These are phyloP conservation scores for Cataglyphis livida DNA, from an alignment of 2,888 invertebrate species.

Conservation along the genomic window DNA sequence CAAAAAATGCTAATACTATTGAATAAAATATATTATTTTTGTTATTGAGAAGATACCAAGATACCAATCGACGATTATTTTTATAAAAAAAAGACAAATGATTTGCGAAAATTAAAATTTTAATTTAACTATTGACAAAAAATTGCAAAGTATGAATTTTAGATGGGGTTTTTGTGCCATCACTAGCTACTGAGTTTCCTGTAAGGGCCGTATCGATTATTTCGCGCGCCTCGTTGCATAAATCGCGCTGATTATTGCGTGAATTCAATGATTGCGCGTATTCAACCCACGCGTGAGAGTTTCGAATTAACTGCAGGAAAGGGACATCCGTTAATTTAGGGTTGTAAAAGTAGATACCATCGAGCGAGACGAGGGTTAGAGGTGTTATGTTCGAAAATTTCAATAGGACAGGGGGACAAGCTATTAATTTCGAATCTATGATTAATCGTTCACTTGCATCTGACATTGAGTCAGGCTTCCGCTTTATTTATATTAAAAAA, in stretches of 20 bases:
- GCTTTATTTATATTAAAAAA: background rate
- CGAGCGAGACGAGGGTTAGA: background rate
- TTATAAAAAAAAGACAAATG: background rate
- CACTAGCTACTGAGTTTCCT: constrained; percentile 34
- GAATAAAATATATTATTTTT: background rate
- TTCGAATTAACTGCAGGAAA: constrained; percentile 31
- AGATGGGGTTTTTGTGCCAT: constrained; percentile 40
- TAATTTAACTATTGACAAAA: background rate
- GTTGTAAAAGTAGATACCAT: constrained; percentile 13
- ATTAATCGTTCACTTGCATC: background rate
- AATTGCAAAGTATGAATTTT: background rate
- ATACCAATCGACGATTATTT: background rate
- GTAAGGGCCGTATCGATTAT: constrained; percentile 63
- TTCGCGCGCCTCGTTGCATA: constrained; percentile 36
- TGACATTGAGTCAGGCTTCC: background rate
- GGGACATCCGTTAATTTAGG: background rate
- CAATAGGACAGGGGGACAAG: background rate
- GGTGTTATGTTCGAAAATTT: background rate
- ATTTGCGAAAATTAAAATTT: background rate
- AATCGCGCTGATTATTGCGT: constrained; percentile 19
- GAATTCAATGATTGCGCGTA: background rate
- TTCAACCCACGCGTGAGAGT: background rate
- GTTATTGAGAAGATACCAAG: background rate
- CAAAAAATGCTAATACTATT: background rate
- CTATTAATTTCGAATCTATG: constrained; percentile 16